These are phyloP conservation scores for Drosophila meridiana DNA, from an alignment of 2,888 invertebrate genomes.

Conservation along the genomic window DNA sequence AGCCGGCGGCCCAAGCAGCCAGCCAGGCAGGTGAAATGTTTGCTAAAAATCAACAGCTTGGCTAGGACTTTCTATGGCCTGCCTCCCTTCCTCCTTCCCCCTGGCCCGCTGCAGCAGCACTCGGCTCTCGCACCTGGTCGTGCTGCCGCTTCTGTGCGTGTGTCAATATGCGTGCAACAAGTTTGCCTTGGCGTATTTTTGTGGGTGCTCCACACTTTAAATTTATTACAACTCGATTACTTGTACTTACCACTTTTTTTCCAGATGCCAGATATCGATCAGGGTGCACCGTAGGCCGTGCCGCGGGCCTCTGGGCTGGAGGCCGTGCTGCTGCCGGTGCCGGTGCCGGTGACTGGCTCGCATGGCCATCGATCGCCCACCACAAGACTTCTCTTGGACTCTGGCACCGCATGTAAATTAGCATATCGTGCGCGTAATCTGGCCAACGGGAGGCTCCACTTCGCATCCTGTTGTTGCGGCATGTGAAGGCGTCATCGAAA, in stretches of 20 bases:
- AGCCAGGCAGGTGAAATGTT: constrained; percentile 77
- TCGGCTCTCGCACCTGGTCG: neutral
- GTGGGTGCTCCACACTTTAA: constrained; percentile 79
- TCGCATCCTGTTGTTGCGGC: constrained; percentile 76
- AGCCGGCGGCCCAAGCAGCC: constrained; percentile 43
- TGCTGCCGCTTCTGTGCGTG: constrained; percentile 63
- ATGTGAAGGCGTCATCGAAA: constrained; percentile 78
- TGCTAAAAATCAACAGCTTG: constrained; percentile 71
- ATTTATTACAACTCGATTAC: constrained; percentile 81
- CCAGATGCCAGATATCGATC: constrained; percentile 72
- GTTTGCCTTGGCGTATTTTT: constrained; percentile 61
- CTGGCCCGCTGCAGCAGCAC: neutral
- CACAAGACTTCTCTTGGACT: constrained; percentile 44
- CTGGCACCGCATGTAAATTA: constrained; percentile 74
- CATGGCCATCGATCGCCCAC: constrained; percentile 68
- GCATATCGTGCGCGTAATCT: constrained; percentile 81
- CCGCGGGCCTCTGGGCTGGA: constrained; percentile 22
- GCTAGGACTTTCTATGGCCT: constrained; percentile 66
- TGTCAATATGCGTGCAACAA: constrained; percentile 80
- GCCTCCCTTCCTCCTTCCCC: neutral
- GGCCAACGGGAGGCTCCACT: constrained; percentile 73
- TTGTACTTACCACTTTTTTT: constrained; percentile 79
- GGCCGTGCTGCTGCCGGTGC: constrained; percentile 11
- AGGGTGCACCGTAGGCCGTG: constrained; percentile 50
- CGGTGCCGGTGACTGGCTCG: constrained; percentile 20